Base-by-base conservation (phyloP, 2,113 vertebrate genomes). In the Passerina amoena region DNA sequence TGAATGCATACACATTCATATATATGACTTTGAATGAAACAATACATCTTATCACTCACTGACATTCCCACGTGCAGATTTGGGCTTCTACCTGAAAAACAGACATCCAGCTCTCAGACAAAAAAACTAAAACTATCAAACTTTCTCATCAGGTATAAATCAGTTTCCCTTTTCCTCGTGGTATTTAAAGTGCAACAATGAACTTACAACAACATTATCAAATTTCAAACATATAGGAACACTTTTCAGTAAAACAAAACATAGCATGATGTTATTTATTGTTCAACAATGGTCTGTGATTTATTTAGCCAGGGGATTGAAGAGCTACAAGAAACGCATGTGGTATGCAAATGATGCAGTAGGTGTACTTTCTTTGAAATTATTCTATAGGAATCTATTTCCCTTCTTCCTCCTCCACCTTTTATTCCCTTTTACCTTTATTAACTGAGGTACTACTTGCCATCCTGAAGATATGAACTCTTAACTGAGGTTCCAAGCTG, bases 381-480 rank as follows among this genome's bases (percentile, higher is more conserved):
- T 54, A 89, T 61, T 90, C 38, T 45, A 77, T 20, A 79, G 65
- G 53, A 94, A 95, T 85, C 23, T 10, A 70, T 27, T 86, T 88
- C 14, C 23, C 25, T 77, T 69, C 37, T 56, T 91, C 19, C 33
- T 96, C 60, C 54, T 61, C 31, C 51, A 83, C 45, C 44, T 83
- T 83, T 86, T 80, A 91, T 84, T 81, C 19, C 47, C 30, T 91
- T 94, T 87, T 38, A 88, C 31, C 69, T 72, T 92, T 90, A 88
- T 88, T 85, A 94, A 94, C 40, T 82, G 77, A 89, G 14, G 18
- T 80, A 33, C 33, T 35, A 8, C 47, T 75, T 83, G 60, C 51
- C 37, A 5, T 78, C 71, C 76, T 61, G 42, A 73, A 44, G 44
- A 73, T 73, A 84, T 5, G 2, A 96, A 93, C 57, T 72, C 79